These are phyloP conservation scores for Eunapius fragilis DNA, from an alignment of 37 sponge, comb jelly and placozoan species.

Conservation along the genomic window DNA sequence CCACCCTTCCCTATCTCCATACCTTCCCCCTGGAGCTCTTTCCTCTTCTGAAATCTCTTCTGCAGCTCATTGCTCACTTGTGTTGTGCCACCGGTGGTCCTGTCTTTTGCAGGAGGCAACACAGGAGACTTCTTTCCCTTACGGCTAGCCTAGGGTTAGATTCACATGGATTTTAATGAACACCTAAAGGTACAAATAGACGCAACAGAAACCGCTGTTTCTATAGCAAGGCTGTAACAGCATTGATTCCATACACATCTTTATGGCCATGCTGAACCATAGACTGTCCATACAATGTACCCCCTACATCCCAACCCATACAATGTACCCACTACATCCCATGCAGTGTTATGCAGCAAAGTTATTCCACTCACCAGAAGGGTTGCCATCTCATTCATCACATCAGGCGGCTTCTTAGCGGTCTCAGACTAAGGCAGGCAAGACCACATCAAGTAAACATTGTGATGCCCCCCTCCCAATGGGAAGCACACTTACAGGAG, in stretches of 20 bases:
- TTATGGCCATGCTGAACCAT: no score
- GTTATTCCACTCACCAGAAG: constrained; percentile 44
- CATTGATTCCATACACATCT: no score
- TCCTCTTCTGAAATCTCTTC: background rate
- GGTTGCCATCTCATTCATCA: constrained; percentile 78
- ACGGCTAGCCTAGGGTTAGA: background rate
- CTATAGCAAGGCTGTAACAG: no score
- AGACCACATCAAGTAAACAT: no score
- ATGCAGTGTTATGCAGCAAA: background rate
- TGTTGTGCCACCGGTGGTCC: background rate
- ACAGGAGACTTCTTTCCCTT: background rate
- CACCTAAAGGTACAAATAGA: no score
- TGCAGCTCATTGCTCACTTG: background rate
- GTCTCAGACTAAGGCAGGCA: constrained; percentile 4
- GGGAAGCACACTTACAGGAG: constrained; percentile 9
- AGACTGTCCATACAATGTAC: no score
- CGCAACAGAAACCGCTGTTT: no score
- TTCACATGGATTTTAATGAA: no score
- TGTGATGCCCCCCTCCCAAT: no score
- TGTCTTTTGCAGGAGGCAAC: background rate
- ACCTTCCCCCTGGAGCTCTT: background rate
- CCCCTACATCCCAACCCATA: no score
- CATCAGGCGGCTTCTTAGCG: constrained; percentile 1
- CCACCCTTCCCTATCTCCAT: background rate
- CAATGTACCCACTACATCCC: no score